Conservation (phyloP, 1,140 invertebrate species). For the Centruroides vittatus region DNA sequence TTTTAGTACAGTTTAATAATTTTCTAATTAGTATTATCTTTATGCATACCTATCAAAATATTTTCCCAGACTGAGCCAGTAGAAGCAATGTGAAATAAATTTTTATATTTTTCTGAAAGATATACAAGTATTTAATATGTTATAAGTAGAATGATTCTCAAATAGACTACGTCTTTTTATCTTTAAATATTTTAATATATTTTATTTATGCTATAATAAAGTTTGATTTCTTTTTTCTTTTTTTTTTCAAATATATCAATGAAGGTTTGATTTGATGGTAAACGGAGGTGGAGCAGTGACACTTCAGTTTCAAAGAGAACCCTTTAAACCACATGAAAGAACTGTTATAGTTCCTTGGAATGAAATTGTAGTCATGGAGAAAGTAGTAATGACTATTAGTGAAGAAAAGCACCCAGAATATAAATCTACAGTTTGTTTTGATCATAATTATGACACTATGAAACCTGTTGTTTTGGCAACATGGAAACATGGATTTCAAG, state of each 20-base stretch:
- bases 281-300: slow-evolving; percentile 98
- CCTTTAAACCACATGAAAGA: slow-evolving; percentile 53
- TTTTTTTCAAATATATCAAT: background rate
- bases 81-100: no score
- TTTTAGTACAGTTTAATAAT: no score
- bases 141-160: no score
- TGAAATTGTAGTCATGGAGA: slow-evolving; percentile 72
- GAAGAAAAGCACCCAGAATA: slow-evolving; percentile 42
- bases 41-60: no score
- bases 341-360: slow-evolving; percentile 92
- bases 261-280: slow-evolving; percentile 89
- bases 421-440: slow-evolving; percentile 45
- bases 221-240: no score
- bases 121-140: no score
- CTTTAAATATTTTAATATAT: no score
- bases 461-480: slow-evolving; percentile 63
- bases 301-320: slow-evolving; percentile 83
- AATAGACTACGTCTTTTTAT: no score
- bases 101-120: no score
- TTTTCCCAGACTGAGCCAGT: no score
- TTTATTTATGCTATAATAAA: no score
- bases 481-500: slow-evolving; percentile 70
- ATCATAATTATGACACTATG: slow-evolving; percentile 63
- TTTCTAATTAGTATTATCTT: no score
- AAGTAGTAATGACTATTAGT: slow-evolving; percentile 58